Evolutionary conservation across 2,888 invertebrate genomes (phyloP), one percentile per base, ranked within the genome.

Genomic region (Pyrrhosoma nymphula): DNA sequence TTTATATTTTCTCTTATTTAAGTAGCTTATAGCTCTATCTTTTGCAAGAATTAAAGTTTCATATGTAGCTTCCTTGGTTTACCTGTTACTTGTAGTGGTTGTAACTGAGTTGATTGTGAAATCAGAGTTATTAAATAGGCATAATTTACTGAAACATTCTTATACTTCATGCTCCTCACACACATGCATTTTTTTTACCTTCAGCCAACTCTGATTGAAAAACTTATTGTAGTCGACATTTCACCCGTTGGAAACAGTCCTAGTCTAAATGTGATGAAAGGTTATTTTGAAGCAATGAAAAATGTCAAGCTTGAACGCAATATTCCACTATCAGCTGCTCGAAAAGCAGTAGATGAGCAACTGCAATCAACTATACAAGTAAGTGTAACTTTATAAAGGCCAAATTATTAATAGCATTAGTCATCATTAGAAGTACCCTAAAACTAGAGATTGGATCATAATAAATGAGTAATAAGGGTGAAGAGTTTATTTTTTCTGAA

Each of bases 161-260:
- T 60, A 20, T 60, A 47, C 47, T 47, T 47, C 47, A 47, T 47
- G 47, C 47, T 60, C 20, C 60, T 60, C 60, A 60, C 69, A 69
- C 23, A 35, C 30, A 23, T 60, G 95, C 35, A 8, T 30, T 56
- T 56, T n/a, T 60, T 88, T 82, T 95, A 69, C 47, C 56, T 95
- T 97, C 97, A 97, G 97, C 98, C 98, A 26, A 96, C 98, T 95
- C 96, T 98, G 69, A 97, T 98, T 1, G 98, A 98, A 88, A 98
- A 98, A 96, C 97, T 98, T 56, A 96, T 98, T 95, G 97, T 98
- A 30, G 98, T 98, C 35, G 98, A 98, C 96, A 98, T 98, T 96
- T 98, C 98, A 0, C 98, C 98, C 0, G 96, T 98, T 2, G 97
- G 97, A 96, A 97, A 97, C 0, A 98, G 98, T 96, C 97, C 98